Base-by-base conservation (phyloP, 2,888 invertebrate species). In the Neoaliturus tenellus region DNA sequence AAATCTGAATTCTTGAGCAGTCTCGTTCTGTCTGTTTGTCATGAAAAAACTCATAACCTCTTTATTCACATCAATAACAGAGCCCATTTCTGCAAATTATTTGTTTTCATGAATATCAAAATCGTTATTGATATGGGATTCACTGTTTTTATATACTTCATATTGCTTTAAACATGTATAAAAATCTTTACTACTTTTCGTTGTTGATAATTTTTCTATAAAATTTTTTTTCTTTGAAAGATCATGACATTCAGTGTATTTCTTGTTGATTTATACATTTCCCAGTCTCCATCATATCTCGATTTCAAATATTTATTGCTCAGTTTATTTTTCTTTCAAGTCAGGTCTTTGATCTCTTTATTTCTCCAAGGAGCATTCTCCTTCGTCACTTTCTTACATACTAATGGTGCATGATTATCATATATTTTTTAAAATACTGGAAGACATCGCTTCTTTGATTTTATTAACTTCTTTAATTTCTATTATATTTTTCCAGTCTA, bases 281-380 rank as follows among this genome's bases (percentile, higher is more conserved):
- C n/a, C 23, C 67, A 67, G 28, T 67, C 23, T 67, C 31, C 28
- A 25, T 23, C 5, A 31, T 17, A 25, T 17, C 67, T 67, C 6
- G 67, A 67, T 17, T 67, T 67, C 67, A 23, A 67, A 67, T 67
- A 67, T 17, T 25, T 67, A 67, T 67, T 67, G 17, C 31, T 67
- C 14, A 67, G 67, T 55, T n/a, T 55, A n/a, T n/a, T n/a, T n/a
- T n/a, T n/a, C n/a, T n/a, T n/a, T n/a, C n/a, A n/a, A n/a, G n/a
- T n/a, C n/a, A n/a, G n/a, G n/a, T n/a, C n/a, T n/a, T n/a, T n/a
- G n/a, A n/a, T n/a, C n/a, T n/a, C n/a, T n/a, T n/a, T n/a, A n/a
- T n/a, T n/a, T n/a, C n/a, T n/a, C 55, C 55, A 55, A 6, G 55
- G 55, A 6, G 23, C 55, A 20, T 55, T 55, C n/a, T 6, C n/a